Base-by-base conservation (phyloP, 2,113 vertebrate genomes). In the Lanius collurio region DNA sequence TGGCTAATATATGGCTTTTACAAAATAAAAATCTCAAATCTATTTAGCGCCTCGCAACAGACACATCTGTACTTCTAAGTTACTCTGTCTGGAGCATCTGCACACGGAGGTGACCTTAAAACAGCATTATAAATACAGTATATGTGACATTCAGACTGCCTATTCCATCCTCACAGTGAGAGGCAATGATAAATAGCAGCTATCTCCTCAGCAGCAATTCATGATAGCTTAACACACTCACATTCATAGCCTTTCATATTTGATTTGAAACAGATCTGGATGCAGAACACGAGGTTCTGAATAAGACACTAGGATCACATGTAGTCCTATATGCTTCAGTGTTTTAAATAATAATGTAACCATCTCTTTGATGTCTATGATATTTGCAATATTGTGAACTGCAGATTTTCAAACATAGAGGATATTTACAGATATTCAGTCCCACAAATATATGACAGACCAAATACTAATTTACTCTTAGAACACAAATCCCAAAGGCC, bases 91-190 rank as follows among this genome's bases (percentile, higher is more conserved):
- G 52, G 62, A 87, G 83, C 67, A 90, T 93, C 87, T 95, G 91
- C 37, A 67, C 85, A 59, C 14, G 3, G 62, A 83, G 64, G 94
- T 93, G 91, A 95, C 93, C 95, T 95, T 94, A 96, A 93, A 92
- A 15, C 39, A 87, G 15, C 64, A 84, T 82, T 93, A 92, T 88
- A 95, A 95, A 93, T 90, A 69, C 75, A 73, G 46, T 57, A 16
- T 79, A 88, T 76, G 71, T 94, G 94, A 76, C 87, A 86, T 78
- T 91, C 93, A 89, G 53, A 28, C 50, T 91, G 74, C 63, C 68
- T 92, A 31, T 90, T 97, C 71, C 78, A 90, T n/a, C 56, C 44
- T 91, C 68, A 81, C 81, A 70, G 64, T 75, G 47, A 86, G 69
- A 94, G 31, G 65, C 53, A 91, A 67, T 82, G 93, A 89, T 70